phyloP scores from a whole-genome alignment of 2,797 vertebrate species.

The Epinephelus malabaricus region DNA sequence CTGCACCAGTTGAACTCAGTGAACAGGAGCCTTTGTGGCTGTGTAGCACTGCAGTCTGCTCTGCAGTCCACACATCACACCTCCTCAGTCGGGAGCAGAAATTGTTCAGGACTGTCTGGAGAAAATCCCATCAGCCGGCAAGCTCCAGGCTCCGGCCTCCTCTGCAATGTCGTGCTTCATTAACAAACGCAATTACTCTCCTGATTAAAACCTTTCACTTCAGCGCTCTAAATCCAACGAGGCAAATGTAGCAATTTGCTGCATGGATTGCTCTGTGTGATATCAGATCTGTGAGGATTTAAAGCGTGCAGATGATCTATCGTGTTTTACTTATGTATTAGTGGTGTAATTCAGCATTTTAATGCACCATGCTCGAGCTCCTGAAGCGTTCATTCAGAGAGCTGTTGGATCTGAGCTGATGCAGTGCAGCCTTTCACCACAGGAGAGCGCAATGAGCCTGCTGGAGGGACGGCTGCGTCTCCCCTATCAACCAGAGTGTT shows the following conservation, averaged over 20 bases:
- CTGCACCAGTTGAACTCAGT: conserved; percentile 14
- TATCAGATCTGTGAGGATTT: conserved; percentile 56
- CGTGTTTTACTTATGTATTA: conserved; percentile 62
- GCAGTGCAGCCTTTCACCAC: conserved; percentile 56
- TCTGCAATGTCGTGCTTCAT: conserved; percentile 65
- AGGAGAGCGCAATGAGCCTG: conserved; percentile 62
- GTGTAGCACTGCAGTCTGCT: conserved; percentile 49
- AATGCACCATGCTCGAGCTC: conserved; percentile 31
- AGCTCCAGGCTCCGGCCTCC: conserved; percentile 46
- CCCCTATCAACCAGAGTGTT: too few species aligned
- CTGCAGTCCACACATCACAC: conserved; percentile 60
- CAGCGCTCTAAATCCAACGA: conserved; percentile 48
- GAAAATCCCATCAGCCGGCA: conserved; percentile 46
- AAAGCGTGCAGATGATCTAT: conserved; percentile 55
- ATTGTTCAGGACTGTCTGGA: conserved; percentile 56
- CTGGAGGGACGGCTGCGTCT: conserved; percentile 8
- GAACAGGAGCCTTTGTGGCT: conserved; percentile 15
- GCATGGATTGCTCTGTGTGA: conserved; percentile 63
- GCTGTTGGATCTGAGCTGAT: not conserved
- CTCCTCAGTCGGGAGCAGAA: conserved; percentile 41
- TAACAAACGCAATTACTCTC: conserved; percentile 71
- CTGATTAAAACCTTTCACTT: conserved; percentile 71
- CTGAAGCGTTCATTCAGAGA: conserved; percentile 28
- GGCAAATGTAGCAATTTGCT: conserved; percentile 70
- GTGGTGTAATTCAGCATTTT: conserved; percentile 52